Base-by-base conservation (phyloP, 2,113 vertebrate species). In the Spea multiplicata region DNA sequence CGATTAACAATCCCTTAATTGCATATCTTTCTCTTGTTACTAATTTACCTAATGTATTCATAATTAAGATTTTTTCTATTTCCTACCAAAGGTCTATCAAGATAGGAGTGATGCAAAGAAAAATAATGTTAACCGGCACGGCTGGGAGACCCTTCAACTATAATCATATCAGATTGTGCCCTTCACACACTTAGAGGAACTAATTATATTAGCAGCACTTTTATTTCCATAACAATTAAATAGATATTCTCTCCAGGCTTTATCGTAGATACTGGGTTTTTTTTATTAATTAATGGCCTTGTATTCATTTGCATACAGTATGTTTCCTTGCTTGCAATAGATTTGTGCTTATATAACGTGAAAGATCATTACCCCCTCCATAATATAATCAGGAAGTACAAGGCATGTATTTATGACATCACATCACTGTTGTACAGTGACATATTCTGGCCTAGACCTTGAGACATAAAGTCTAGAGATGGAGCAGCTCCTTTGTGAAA, bases 21-120 rank as follows among this genome's bases (percentile, higher is more conserved):
- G 90, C 90, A 91, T 90, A 90, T 88, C 90, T 88, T 90, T 89
- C 90, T 92, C 89, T 86, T 91, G 88, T 91, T 90, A 89, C 90
- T 90, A 92, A 93, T 93, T 93, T 88, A 90, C 89, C 90, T 92
- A 91, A 92, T 93, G 90, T 93, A 93, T 93, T 93, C 91, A 91
- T 92, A 92, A 93, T 93, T 91, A 93, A 90, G 91, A 86, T 87
- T 88, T 93, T 30, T 92, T 91, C 88, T 92, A 85, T 91, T 91
- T 92, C 87, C 86, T 85, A 84, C 8, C 76, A 91, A 30, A 90
- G 90, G 86, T 92, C 90, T 89, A 84, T 91, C 78, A 70, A 88
- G 88, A 78, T 88, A 87, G 76, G 77, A 88, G 84, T 76, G 82
- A 85, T 83, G 86, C 86, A 84, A 90, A 90, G 87, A 86, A 84